Base-by-base conservation (phyloP, 2,888 invertebrate genomes). In the Cacoxenus indagator region DNA sequence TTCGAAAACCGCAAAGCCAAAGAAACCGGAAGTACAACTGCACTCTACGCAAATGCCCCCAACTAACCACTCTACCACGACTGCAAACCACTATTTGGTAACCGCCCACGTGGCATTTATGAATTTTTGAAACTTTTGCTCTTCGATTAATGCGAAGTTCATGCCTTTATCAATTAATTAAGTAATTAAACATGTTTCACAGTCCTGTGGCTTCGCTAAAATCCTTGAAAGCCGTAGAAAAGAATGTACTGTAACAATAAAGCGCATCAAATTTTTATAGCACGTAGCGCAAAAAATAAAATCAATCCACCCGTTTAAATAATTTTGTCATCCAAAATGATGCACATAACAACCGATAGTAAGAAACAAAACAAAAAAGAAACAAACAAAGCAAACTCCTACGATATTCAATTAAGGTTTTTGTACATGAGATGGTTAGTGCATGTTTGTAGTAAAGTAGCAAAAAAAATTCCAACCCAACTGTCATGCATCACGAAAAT, bases 401-500 rank as follows among this genome's bases (percentile, higher is more conserved):
- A n/a, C n/a, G 1, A 4, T 11, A 37, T 37, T 37, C 9, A 37
- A 11, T 37, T 14, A 4, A 37, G 14, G 67, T 43, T 66, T 64
- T 70, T 26, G 59, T 66, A 57, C 61, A 37, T 37, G 37, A 6
- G 31, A 6, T 4, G 4, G 31, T 31, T 4, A 31, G 31, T 31
- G 31, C 9, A 9, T 11, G 37, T 37, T 8, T 37, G 37, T 37
- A 37, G 8, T 8, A 8, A 37, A 4, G 14, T 37, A 4, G 37
- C 9, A 37, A 14, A 14, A 37, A 37, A 37, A 37, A 37, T 37
- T 8, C 14, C 71, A 77, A 78, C 75, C 75, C 72, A 76, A 76
- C 78, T 76, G 76, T 70, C 75, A 78, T 78, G 77, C 75, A 77
- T 77, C 77, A 78, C 73, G 70, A 67, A 78, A 77, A 77, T 78